Percentiles rank a stretch among this genome's conserved stretches.
These are phyloP conservation scores for Brevimyrus niger DNA, from an alignment of 2,113 vertebrate species.

Conservation along the genomic window DNA sequence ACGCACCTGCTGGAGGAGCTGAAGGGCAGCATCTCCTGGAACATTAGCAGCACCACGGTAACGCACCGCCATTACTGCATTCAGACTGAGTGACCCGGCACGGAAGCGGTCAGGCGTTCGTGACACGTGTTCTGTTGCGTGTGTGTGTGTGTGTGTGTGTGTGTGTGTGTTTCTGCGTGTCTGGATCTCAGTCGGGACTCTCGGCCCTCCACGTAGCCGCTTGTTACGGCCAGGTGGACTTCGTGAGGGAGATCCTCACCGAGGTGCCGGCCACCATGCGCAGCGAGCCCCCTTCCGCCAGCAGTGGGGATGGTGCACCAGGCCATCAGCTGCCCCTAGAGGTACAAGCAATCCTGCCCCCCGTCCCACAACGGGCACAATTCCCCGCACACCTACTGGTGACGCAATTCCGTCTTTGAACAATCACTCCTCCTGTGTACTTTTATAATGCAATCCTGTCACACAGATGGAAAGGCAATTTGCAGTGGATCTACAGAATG, in stretches of 20 bases:
- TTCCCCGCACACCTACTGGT: not conserved
- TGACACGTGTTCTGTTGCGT: not conserved
- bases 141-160: not conserved
- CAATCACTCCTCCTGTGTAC: not conserved
- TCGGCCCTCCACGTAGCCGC: conserved; percentile 46
- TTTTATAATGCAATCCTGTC: not conserved
- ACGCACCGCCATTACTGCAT: not conserved
- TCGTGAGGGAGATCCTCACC: conserved; percentile 45
- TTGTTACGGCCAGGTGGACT: conserved; percentile 42
- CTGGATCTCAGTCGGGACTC: conserved; percentile 38
- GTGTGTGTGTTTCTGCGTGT: not conserved
- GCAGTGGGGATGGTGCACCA: not conserved
- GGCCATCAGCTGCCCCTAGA: conserved; percentile 26
- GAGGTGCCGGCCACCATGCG: conserved; percentile 36
- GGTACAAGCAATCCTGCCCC: conserved; percentile 23
- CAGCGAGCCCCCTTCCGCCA: conserved; percentile 28
- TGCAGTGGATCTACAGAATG: not conserved
- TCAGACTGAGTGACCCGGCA: not conserved
- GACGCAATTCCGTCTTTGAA: not conserved
- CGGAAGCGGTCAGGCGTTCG: not conserved
- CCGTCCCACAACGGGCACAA: not conserved
- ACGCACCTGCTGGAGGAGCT: conserved; percentile 46
- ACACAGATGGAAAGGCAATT: not conserved
- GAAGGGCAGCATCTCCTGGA: conserved; percentile 42
- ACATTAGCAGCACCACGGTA: conserved; percentile 48